Percentiles rank a stretch among this genome's conserved stretches.
These are phyloP conservation scores for Ramphastos sulfuratus DNA, from an alignment of 2,113 vertebrate species.

Conservation along the genomic window DNA sequence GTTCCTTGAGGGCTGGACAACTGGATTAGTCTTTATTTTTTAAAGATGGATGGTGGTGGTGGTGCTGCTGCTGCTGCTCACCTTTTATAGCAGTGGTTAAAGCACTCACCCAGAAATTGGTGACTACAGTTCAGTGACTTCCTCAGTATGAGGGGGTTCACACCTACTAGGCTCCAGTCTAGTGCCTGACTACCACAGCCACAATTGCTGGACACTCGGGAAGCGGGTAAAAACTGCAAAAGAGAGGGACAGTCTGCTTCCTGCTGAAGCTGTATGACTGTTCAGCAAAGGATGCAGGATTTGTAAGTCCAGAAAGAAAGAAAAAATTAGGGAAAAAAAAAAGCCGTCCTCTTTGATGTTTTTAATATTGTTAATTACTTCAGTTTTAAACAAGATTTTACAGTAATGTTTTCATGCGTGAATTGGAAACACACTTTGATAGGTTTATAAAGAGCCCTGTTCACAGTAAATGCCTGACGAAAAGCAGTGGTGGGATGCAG, in stretches of 20 bases:
- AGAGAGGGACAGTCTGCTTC: neutral
- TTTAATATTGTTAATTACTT: slow-evolving; percentile 6
- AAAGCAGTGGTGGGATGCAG: neutral
- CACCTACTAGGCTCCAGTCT: slow-evolving; percentile 30
- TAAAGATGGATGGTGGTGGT: slow-evolving; percentile 50
- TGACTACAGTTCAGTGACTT: slow-evolving; percentile 18
- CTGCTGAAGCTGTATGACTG: slow-evolving; percentile 5
- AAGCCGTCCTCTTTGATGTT: neutral
- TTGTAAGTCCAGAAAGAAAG: slow-evolving; percentile 20
- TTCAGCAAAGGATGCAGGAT: slow-evolving; percentile 33
- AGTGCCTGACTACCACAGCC: slow-evolving; percentile 2
- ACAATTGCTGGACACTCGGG: neutral
- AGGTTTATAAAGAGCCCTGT: neutral
- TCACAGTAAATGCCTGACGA: neutral
- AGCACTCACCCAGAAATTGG: slow-evolving; percentile 58
- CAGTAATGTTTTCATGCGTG: neutral
- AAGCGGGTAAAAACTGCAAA: neutral
- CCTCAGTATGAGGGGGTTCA: slow-evolving; percentile 8
- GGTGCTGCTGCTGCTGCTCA: slow-evolving; percentile 45
- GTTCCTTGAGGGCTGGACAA: slow-evolving; percentile 29
- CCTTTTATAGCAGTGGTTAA: slow-evolving; percentile 59
- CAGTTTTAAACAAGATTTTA: slow-evolving; percentile 2
- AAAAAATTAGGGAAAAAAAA: neutral
- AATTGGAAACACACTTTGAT: neutral
- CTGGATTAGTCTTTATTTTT: slow-evolving; percentile 60